These are phyloP conservation scores for Argyrosomus japonicus DNA, from an alignment of 2,113 vertebrate species.

Conservation along the genomic window DNA sequence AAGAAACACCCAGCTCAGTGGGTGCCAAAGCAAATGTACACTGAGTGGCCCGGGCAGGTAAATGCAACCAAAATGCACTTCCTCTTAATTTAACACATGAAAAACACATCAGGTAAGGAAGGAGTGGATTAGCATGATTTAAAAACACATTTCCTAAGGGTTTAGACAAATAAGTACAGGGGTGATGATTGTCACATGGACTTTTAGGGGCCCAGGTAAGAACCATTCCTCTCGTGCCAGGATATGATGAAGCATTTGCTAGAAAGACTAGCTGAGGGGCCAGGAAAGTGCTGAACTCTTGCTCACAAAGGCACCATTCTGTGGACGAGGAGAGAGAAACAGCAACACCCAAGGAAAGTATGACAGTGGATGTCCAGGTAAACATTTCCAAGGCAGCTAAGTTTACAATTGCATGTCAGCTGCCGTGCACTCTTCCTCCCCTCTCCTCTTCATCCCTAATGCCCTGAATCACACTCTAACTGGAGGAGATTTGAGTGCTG, in stretches of 20 bases:
- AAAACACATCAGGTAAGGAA: conserved; percentile 46
- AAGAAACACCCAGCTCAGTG: conserved; percentile 29
- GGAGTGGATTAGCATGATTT: conserved; percentile 50
- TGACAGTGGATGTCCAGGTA: conserved; percentile 74
- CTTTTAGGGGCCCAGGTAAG: conserved; percentile 41
- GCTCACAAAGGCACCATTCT: conserved; percentile 81
- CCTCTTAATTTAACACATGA: conserved; percentile 43
- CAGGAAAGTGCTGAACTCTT: conserved; percentile 46
- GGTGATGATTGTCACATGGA: conserved; percentile 27
- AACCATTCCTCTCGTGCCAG: conserved; percentile 31
- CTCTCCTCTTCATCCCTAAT: conserved; percentile 48
- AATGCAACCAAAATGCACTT: conserved; percentile 48
- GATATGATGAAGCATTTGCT: conserved; percentile 60
- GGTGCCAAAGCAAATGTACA: conserved; percentile 68
- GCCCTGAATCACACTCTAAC: conserved; percentile 37
- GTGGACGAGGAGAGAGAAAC: conserved; percentile 49
- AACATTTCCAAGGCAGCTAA: conserved; percentile 73
- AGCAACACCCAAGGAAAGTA: conserved; percentile 77
- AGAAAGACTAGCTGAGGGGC: conserved; percentile 52
- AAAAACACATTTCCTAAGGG: conserved; percentile 49
- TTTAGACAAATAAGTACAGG: conserved; percentile 39
- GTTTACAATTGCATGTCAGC: conserved; percentile 55
- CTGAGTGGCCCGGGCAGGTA: conserved; percentile 46
- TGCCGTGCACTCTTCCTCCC: conserved; percentile 42
- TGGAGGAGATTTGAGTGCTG: conserved; percentile 44